Base-by-base conservation (phyloP, 2,797 vertebrate genomes). In the Lacerta bilineata region DNA sequence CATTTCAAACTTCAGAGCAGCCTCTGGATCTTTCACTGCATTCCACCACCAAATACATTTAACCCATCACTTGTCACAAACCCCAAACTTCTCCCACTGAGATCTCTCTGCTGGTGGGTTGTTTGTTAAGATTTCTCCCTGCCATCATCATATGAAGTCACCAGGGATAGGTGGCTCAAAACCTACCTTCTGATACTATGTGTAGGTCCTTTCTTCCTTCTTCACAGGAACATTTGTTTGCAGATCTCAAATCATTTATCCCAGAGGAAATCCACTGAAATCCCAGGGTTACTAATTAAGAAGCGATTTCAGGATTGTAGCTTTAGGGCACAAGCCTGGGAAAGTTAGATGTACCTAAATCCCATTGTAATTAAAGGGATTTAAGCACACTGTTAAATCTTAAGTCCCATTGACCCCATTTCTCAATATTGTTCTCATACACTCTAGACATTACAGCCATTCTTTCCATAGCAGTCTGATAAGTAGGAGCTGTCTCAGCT, bases 1-100 rank as follows among this genome's bases (percentile, higher is more conserved):
- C 96, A 93, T 91, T 95, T 94, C 94, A 89, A 36, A 93, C 94
- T 86, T 61, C 55, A 83, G 84, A 91, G 91, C 90, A 71, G 20
- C 82, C 88, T 86, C 91, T 90, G 80, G 46, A 82, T 94, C 95
- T 94, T 59, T n/a, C 18, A 2, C n/a, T 39, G 84, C 18, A 2
- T 85, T 80, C 90, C 61, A 80, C 91, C 71, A 82, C 79, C 76
- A 59, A 5, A 46, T 10, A 68, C 9, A 18, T 13, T 0, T 23
- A 82, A 90, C 20, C 84, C 86, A 5, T 83, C 2, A 50, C 23
- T 72, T 75, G 29, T 36, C 90, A 90, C 50, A 69, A 80, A 0
- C 77, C 84, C 29, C 81, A 29, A 43, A 3, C 39, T 43, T 71
- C 3, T 0, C 0, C 50, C 10, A 23, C 66, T 87, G n/a, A 4